These are phyloP conservation scores for Ancistrus triradiatus DNA, from an alignment of 2,113 vertebrate species.

Conservation along the genomic window DNA sequence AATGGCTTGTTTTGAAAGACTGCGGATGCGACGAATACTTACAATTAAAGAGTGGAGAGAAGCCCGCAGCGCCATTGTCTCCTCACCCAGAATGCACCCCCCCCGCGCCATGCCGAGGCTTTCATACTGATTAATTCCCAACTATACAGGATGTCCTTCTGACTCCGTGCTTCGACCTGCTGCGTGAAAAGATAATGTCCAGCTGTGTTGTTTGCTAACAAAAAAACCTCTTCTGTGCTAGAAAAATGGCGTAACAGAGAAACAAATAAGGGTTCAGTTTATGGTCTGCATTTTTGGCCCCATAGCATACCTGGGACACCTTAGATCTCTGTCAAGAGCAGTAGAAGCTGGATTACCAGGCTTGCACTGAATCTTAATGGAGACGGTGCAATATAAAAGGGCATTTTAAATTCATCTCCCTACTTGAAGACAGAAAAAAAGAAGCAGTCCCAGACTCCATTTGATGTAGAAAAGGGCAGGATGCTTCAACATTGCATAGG, in stretches of 20 bases:
- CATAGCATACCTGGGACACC: not conserved
- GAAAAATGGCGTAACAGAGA: not conserved
- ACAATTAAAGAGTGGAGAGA: conserved; percentile 45
- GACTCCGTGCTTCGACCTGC: conserved; percentile 22
- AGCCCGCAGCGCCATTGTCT: conserved; percentile 38
- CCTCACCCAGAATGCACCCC: conserved; percentile 27
- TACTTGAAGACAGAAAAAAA: conserved; percentile 35
- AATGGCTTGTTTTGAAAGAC: conserved; percentile 42
- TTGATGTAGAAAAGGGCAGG: conserved; percentile 47
- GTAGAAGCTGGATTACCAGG: conserved; percentile 8
- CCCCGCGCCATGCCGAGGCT: conserved; percentile 32
- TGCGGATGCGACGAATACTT: conserved; percentile 27
- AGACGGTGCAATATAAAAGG: conserved; percentile 41
- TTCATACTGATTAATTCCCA: conserved; percentile 50
- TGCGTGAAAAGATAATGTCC: conserved; percentile 42
- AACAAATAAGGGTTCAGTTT: no score
- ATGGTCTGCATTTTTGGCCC: no score
- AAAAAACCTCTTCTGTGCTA: not conserved
- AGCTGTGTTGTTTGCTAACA: conserved; percentile 7
- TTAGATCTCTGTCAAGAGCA: not conserved
- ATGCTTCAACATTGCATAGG: conserved; percentile 53
- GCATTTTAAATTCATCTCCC: conserved; percentile 52
- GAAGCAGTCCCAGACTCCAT: conserved; percentile 42
- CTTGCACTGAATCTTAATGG: conserved; percentile 42
- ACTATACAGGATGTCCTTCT: conserved; percentile 39